These are phyloP conservation scores for Gadopsis marmoratus DNA, from an alignment of 2,797 vertebrate genomes.

Conservation along the genomic window DNA sequence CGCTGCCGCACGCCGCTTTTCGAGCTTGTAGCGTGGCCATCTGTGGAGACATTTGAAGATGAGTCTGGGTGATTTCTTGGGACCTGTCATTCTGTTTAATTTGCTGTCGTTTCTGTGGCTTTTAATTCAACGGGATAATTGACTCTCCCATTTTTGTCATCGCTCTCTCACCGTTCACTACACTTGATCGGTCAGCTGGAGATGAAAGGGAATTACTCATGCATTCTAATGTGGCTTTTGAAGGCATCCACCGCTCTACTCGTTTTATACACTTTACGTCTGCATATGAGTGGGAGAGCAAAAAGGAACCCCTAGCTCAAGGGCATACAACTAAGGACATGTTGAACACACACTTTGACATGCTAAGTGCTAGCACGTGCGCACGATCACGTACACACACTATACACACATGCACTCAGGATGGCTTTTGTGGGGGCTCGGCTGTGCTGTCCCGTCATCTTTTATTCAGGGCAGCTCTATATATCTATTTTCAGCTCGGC, in stretches of 20 bases:
- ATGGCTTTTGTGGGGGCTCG: constrained; percentile 48
- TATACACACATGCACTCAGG: constrained; percentile 37
- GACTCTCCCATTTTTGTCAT: constrained; percentile 30
- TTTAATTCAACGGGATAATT: constrained; percentile 29
- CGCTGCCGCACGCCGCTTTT: constrained; percentile 45
- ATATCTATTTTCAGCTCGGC: constrained; percentile 71
- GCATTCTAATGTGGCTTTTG: constrained; percentile 56
- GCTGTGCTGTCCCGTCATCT: constrained; percentile 60
- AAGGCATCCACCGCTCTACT: constrained; percentile 46
- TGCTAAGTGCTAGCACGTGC: constrained; percentile 28
- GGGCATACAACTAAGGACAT: constrained; percentile 24
- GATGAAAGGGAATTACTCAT: constrained; percentile 71
- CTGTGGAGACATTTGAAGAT: constrained; percentile 13
- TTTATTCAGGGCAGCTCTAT: constrained; percentile 70
- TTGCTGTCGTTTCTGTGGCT: constrained; percentile 15
- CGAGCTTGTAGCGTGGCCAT: constrained; percentile 33
- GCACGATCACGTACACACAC: neutral
- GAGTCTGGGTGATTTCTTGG: neutral
- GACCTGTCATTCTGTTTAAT: constrained; percentile 2
- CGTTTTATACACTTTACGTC: constrained; percentile 44
- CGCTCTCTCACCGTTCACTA: constrained; percentile 41
- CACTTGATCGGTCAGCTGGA: constrained; percentile 52
- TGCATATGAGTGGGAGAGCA: constrained; percentile 17
- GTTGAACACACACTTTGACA: constrained; percentile 34
- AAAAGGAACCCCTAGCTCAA: constrained; percentile 39